Evolutionary conservation across 2,888 invertebrate species (phyloP).

Genomic region (Calameuta pallipes): DNA sequence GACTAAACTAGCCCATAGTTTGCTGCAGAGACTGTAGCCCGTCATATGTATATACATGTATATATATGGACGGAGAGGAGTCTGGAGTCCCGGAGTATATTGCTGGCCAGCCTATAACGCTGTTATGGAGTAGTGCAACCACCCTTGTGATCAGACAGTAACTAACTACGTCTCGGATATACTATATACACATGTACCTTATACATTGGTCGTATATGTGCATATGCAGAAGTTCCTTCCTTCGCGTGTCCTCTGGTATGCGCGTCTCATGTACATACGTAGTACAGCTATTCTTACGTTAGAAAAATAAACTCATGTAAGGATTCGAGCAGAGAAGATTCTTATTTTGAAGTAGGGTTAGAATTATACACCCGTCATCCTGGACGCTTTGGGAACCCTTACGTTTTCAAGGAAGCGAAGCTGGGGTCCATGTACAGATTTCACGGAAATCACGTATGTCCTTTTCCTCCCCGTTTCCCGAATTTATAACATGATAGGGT

Average conservation of each 20-base stretch:
- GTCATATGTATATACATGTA: background rate
- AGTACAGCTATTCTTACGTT: background rate
- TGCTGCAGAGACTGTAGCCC: conserved; percentile 8
- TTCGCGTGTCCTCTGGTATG: background rate
- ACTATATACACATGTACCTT: conserved; percentile 32
- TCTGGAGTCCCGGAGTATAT: conserved; percentile 23
- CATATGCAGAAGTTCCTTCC: background rate
- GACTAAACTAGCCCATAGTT: conserved; percentile 33
- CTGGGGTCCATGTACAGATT: background rate
- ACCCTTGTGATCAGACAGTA: conserved; percentile 56
- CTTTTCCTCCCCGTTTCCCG: background rate
- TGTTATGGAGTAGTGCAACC: conserved; percentile 55
- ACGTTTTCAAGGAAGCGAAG: background rate
- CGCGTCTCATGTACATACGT: background rate
- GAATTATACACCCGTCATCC: too few species aligned
- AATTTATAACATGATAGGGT: background rate
- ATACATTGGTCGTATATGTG: conserved; percentile 15
- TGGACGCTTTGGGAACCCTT: background rate
- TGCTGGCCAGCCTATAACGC: conserved; percentile 43
- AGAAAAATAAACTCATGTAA: background rate
- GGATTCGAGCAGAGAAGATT: background rate
- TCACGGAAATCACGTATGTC: background rate
- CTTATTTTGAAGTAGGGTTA: background rate
- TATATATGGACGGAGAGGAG: conserved; percentile 9
- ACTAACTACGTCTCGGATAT: conserved; percentile 47